Evolutionary conservation across 1,140 invertebrate genomes (phyloP).

Genomic region (Drosophila prosaltans): DNA sequence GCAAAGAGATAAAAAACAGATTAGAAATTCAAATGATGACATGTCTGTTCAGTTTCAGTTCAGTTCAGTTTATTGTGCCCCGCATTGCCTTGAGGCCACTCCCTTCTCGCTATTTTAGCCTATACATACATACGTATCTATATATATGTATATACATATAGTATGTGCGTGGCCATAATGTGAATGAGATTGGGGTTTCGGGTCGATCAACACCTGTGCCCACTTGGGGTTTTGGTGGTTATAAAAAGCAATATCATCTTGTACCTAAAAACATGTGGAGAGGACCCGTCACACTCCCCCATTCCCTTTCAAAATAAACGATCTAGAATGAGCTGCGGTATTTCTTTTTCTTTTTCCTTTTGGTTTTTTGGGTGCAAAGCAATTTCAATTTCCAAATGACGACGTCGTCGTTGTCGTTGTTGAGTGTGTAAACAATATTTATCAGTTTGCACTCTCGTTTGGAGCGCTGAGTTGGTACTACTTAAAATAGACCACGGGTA

Average conservation of each 20-base stretch:
- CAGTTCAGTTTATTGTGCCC: constrained; percentile 29
- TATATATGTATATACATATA: neutral
- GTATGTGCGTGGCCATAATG: constrained; percentile 42
- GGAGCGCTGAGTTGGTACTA: constrained; percentile 11
- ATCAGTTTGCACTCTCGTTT: constrained; percentile 54
- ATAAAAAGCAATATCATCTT: constrained; percentile 26
- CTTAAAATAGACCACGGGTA: constrained; percentile 54
- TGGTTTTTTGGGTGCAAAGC: constrained; percentile 60
- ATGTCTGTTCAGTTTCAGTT: constrained; percentile 41
- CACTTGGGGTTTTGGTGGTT: constrained; percentile 26
- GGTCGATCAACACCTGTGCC: constrained; percentile 44
- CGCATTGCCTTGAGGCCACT: constrained; percentile 4
- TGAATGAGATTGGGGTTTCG: constrained; percentile 42
- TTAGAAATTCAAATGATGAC: constrained; percentile 77
- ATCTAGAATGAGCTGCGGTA: neutral
- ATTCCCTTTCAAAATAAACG: constrained; percentile 17
- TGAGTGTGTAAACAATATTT: constrained; percentile 71
- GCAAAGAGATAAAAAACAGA: constrained; percentile 70
- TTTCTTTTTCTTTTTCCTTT: too few species aligned
- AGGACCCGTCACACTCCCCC: neutral
- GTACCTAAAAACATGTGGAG: constrained; percentile 24
- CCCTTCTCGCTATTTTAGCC: neutral
- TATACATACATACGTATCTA: constrained; percentile 8
- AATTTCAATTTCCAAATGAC: constrained; percentile 51
- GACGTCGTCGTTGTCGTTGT: constrained; percentile 31